phyloP scores from a whole-genome alignment of 2,888 invertebrate genomes.

The Aradus depressus region DNA sequence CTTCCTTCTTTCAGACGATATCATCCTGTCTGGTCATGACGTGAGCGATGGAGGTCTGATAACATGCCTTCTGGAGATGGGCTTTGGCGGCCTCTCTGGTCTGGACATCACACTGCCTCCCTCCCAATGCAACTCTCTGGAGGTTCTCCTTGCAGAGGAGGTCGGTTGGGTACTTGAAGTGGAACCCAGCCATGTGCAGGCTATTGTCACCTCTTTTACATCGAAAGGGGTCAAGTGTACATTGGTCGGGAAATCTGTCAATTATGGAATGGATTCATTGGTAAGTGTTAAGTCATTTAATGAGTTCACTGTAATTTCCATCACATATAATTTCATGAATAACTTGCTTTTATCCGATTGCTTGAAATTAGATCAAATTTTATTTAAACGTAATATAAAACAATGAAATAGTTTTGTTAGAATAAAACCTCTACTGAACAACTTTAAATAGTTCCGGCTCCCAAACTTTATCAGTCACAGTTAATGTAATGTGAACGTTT shows the following conservation, averaged over 20 bases:
- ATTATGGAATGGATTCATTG: slow-evolving; percentile 55
- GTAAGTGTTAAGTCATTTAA: slow-evolving; percentile 35
- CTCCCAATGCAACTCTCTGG: slow-evolving; percentile 43
- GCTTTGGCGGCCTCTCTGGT: slow-evolving; percentile 84
- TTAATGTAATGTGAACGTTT: too few relatives aligned
- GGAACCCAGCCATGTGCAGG: slow-evolving; percentile 41
- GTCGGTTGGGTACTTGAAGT: slow-evolving; percentile 77
- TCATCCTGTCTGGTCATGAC: slow-evolving; percentile 80
- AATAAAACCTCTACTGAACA: too few relatives aligned
- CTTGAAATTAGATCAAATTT: too few relatives aligned
- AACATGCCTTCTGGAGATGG: slow-evolving; percentile 86
- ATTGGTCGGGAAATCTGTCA: slow-evolving; percentile 54
- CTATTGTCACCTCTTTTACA: slow-evolving; percentile 50
- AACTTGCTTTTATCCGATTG: too few relatives aligned
- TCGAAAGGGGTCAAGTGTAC: slow-evolving; percentile 50
- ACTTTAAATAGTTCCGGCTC: too few relatives aligned
- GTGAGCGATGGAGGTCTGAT: slow-evolving; percentile 93
- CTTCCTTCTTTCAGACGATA: slow-evolving; percentile 43
- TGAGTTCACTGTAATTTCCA: too few relatives aligned
- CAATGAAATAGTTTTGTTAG: too few relatives aligned
- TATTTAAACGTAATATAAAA: not conserved
- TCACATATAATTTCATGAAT: too few relatives aligned
- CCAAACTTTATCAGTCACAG: too few relatives aligned
- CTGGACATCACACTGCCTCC: slow-evolving; percentile 36
- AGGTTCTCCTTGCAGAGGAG: slow-evolving; percentile 73